phyloP scores from a whole-genome alignment of 1,140 invertebrate genomes.

The Atta texana region DNA sequence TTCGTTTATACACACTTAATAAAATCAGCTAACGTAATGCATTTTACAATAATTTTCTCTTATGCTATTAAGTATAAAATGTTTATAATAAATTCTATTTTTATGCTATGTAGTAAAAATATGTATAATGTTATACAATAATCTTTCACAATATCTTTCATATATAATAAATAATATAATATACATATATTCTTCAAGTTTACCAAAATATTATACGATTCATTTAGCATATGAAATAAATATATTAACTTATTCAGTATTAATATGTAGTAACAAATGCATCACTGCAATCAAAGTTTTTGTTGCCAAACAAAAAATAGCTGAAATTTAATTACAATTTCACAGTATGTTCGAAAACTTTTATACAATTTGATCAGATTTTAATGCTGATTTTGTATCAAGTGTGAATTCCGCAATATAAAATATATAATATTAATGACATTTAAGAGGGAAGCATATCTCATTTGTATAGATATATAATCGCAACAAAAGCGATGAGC shows the following conservation, averaged over 20 bases:
- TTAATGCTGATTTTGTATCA: slow-evolving; percentile 8
- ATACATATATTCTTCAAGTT: background rate
- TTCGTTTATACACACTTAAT: slow-evolving; percentile 43
- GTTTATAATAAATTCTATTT: slow-evolving; percentile 56
- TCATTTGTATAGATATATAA: slow-evolving; percentile 43
- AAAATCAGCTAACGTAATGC: slow-evolving; percentile 53
- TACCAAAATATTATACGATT: slow-evolving; percentile 21
- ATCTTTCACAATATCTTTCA: background rate
- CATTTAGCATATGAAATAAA: slow-evolving; percentile 23
- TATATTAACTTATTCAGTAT: slow-evolving; percentile 8
- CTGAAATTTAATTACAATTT: slow-evolving; percentile 27
- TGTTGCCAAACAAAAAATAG: slow-evolving; percentile 3
- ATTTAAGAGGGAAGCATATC: slow-evolving; percentile 53
- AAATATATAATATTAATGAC: slow-evolving; percentile 35
- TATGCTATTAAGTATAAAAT: slow-evolving; percentile 69
- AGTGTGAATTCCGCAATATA: slow-evolving; percentile 13
- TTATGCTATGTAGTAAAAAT: slow-evolving; percentile 49
- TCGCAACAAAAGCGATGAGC: slow-evolving; percentile 62
- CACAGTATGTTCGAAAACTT: slow-evolving; percentile 17
- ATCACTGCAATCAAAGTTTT: slow-evolving; percentile 23
- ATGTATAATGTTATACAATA: slow-evolving; percentile 5
- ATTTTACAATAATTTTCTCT: slow-evolving; percentile 41
- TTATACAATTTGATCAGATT: slow-evolving; percentile 6
- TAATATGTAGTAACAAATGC: slow-evolving; percentile 17
- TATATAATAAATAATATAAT: slow-evolving; percentile 26